phyloP scores from a whole-genome alignment of 2,888 invertebrate genomes.

The Acrobasis consociella region DNA sequence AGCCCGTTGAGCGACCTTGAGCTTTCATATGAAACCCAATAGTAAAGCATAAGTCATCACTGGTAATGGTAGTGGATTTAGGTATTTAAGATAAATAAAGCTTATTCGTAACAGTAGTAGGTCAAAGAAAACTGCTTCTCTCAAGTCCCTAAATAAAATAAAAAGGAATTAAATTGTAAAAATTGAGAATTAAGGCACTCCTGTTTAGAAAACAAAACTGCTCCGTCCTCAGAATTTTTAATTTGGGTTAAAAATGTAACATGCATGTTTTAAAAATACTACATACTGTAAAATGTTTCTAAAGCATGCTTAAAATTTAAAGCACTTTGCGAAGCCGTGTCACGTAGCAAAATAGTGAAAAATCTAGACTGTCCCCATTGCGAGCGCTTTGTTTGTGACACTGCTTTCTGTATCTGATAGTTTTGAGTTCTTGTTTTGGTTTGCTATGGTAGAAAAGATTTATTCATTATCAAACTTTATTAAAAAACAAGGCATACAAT shows the following conservation, averaged over 20 bases:
- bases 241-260: not conserved
- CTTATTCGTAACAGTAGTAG: no score
- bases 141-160: no score
- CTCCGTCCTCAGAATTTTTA: not conserved
- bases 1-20: no score
- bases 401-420: constrained; percentile 9
- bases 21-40: no score
- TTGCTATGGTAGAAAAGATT: not conserved
- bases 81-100: no score
- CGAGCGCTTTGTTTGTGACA: constrained; percentile 17
- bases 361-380: constrained; percentile 1
- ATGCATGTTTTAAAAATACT: constrained; percentile 4
- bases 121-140: no score
- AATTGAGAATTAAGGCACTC: no score
- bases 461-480: no score
- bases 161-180: no score
- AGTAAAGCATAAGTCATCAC: no score
- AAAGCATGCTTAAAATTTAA: constrained; percentile 20
- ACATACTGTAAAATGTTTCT: constrained; percentile 11
- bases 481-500: no score
- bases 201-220: not conserved
- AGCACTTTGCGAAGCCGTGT: constrained; percentile 8
- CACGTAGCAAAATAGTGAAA: constrained; percentile 1
- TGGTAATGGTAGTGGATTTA: no score
- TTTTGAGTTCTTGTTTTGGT: constrained; percentile 5